These are phyloP conservation scores for Elephantulus edwardii DNA, from an alignment of 2,113 vertebrate species.

Conservation along the genomic window DNA sequence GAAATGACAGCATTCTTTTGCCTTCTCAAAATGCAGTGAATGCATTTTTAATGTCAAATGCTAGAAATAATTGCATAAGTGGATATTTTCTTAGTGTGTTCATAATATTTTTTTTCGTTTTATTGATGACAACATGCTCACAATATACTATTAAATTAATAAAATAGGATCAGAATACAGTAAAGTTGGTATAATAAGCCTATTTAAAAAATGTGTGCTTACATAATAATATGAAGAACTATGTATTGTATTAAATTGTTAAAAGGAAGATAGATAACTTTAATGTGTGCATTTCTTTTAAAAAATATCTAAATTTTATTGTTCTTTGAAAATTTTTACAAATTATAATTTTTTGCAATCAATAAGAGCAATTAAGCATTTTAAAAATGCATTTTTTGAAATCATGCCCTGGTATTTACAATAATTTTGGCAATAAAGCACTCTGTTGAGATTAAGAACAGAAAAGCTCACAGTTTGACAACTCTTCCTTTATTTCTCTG, in stretches of 20 bases:
- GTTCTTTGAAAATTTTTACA: constrained; percentile 29
- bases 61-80: background rate
- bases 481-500: background rate
- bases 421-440: background rate
- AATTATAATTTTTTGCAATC: constrained; percentile 35
- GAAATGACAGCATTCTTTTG: background rate
- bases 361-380: background rate
- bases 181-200: background rate
- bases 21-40: background rate
- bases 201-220: background rate
- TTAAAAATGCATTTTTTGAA: background rate
- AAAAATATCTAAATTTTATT: background rate
- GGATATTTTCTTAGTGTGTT: background rate
- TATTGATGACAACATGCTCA: background rate
- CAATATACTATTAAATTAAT: background rate
- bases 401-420: background rate
- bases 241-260: background rate
- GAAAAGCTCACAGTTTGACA: background rate
- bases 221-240: background rate
- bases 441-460: background rate
- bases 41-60: constrained; percentile 9
- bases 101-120: background rate
- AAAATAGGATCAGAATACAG: background rate
- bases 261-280: background rate
- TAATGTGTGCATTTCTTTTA: too few species aligned